Percentiles rank a stretch among this genome's conserved stretches.
These are phyloP conservation scores for Xenopus laevis DNA, from an alignment of 2,113 vertebrate species.

Conservation along the genomic window DNA sequence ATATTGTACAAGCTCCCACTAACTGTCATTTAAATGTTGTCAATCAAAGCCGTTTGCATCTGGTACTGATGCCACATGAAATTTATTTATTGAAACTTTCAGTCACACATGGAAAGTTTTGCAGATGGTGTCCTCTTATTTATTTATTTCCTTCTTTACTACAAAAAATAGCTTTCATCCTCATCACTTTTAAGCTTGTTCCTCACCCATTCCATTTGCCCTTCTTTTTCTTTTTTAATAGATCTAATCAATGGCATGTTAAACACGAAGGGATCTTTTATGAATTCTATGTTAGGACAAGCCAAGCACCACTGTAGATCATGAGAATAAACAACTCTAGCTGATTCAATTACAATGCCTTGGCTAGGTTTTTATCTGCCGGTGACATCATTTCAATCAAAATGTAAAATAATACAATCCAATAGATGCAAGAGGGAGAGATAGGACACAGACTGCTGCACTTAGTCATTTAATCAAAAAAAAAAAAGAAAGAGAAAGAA, in stretches of 20 bases:
- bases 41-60: conserved; percentile 68
- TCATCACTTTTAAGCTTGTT: conserved; percentile 32
- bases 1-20: conserved; percentile 52
- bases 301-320: conserved; percentile 83
- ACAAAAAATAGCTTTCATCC: conserved; percentile 42
- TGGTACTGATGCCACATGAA: conserved; percentile 63
- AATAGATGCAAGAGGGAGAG: conserved; percentile 84
- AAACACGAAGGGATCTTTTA: conserved; percentile 92
- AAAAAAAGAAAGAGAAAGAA: conserved; percentile 63
- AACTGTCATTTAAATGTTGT: conserved; percentile 70
- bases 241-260: conserved; percentile 92
- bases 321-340: conserved; percentile 88
- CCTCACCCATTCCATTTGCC: conserved; percentile 49
- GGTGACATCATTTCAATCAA: conserved; percentile 99
- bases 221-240: conserved; percentile 61
- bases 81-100: conserved; percentile 82
- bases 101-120: conserved; percentile 86
- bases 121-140: conserved; percentile 74
- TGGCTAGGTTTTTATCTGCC: conserved; percentile 87
- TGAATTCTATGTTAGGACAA: conserved; percentile 86
- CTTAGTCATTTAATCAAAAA: conserved; percentile 84
- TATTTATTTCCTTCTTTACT: conserved; percentile 43
- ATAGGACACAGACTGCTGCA: conserved; percentile 93
- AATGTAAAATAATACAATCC: conserved; percentile 99
- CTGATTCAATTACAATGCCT: conserved; percentile 94